A percentile compares a stretch with the other conserved stretches of the same genome.
Conservation (phyloP, 2,888 invertebrate species). For the Xiphydria camelus region DNA sequence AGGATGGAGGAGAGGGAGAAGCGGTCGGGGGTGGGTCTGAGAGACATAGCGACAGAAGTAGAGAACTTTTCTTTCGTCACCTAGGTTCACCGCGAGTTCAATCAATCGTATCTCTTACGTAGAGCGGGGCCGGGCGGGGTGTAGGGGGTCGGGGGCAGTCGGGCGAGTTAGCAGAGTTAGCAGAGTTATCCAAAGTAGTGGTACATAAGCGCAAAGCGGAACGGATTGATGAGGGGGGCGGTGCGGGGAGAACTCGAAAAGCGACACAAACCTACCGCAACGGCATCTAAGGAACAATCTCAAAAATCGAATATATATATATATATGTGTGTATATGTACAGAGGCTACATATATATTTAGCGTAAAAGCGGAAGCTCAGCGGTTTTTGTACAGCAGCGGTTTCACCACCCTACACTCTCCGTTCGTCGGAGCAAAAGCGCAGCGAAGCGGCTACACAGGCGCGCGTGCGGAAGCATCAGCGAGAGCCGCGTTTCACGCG, state of each 20-base stretch:
- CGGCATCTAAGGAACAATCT: slow-evolving; percentile 53
- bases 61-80: slow-evolving; percentile 30
- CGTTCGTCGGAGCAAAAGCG: too few relatives aligned
- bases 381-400: slow-evolving; percentile 29
- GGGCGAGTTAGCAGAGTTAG: slow-evolving; percentile 51
- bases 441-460: slow-evolving; percentile 27
- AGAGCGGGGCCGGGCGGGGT: too few relatives aligned
- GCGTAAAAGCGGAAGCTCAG: slow-evolving; percentile 35
- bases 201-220: slow-evolving; percentile 52
- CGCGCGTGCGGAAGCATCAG: too few relatives aligned
- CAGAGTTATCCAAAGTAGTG: slow-evolving; percentile 50
- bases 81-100: slow-evolving; percentile 41
- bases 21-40: not conserved
- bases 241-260: slow-evolving; percentile 45
- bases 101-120: slow-evolving; percentile 46
- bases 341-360: not conserved
- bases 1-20: not conserved
- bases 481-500: slow-evolving; percentile 37
- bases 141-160: too few relatives aligned
- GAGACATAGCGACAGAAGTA: slow-evolving; percentile 12
- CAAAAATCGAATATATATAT: slow-evolving; percentile 37
- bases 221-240: slow-evolving; percentile 44
- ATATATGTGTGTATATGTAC: slow-evolving; percentile 3
- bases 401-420: slow-evolving; percentile 11
- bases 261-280: slow-evolving; percentile 54